These are phyloP conservation scores for Ia io DNA, from an alignment of 2,113 vertebrate genomes.

Conservation along the genomic window DNA sequence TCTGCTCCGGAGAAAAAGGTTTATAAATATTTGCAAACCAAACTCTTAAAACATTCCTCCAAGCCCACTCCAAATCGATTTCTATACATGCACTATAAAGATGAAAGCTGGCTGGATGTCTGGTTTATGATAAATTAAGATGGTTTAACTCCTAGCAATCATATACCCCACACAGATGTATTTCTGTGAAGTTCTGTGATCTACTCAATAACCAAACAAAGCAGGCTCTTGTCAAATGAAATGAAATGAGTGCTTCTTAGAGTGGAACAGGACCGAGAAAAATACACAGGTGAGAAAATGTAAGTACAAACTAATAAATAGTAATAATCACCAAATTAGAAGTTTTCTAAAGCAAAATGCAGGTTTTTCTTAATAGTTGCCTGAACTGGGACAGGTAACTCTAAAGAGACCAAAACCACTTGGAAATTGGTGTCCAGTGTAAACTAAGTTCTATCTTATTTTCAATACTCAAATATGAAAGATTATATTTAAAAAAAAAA, in stretches of 20 bases:
- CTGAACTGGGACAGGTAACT: conserved; percentile 63
- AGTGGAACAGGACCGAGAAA: conserved; percentile 29
- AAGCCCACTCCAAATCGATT: conserved; percentile 64
- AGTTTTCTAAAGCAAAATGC: conserved; percentile 32
- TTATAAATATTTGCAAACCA: conserved; percentile 83
- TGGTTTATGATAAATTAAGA: conserved; percentile 79
- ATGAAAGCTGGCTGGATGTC: conserved; percentile 76
- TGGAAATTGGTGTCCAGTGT: conserved; percentile 60
- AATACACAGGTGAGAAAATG: conserved; percentile 19
- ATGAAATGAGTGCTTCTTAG: conserved; percentile 58
- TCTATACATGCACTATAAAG: conserved; percentile 63
- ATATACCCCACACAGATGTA: conserved; percentile 36
- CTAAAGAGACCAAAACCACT: conserved; percentile 71
- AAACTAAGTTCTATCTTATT: conserved; percentile 60
- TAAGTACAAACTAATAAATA: conserved; percentile 68
- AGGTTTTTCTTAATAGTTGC: conserved; percentile 37
- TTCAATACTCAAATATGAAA: conserved; percentile 69
- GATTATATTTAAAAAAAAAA: background rate
- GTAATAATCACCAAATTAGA: conserved; percentile 48
- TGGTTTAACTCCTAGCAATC: conserved; percentile 42
- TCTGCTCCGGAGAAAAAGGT: conserved; percentile 71
- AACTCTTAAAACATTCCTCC: conserved; percentile 72
- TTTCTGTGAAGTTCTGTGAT: conserved; percentile 65
- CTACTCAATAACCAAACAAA: conserved; percentile 49
- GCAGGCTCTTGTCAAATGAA: conserved; percentile 65